Evolutionary conservation across 1,140 invertebrate genomes (phyloP), one percentile per base, ranked within the genome.

Genomic region (Brachystomella parvula): DNA sequence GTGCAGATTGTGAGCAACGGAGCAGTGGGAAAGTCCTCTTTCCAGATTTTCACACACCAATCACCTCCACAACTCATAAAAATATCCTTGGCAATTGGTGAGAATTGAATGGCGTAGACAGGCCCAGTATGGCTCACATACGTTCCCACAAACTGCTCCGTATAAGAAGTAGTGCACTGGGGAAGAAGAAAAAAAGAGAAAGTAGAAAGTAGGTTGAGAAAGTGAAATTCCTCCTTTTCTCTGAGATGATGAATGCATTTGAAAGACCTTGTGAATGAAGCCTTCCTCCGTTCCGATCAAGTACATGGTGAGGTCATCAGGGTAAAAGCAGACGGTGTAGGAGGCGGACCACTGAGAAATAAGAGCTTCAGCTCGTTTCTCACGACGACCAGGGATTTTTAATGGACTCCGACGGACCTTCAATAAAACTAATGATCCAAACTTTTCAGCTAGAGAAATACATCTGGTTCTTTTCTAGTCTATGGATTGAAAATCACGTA

Each of bases 1-100:
- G 72, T 71, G 32, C 67, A 53, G 57, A 73, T 57, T 15, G 53
- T 64, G 9, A 71, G 47, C 3, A 73, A 61, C 49, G 49, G 49
- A 21, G 67, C 65, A 6, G 59, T 28, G 17, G 35, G 32, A 29
- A 61, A 56, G 44, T 68, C 69, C 21, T 78, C 75, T 70, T 82
- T 78, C 83, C 83, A 84, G 24, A 83, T 81, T 72, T 82, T 81
- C 1, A 84, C 78, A 24, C 77, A 80, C 80, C 82, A 82, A 74
- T 83, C 83, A 28, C 80, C 80, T 68, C 80, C 80, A 72, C 81
- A 82, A 21, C 81, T 82, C n/a, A 82, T 76, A 71, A 82, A 83
- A 28, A 83, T 77, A 15, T 78, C 73, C 1, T 77, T 75, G 71
- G 82, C 79, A 71, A 76, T 82, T 3, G 76, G 73, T 68, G 82